Percentiles rank a stretch among this genome's conserved stretches.
phyloP scores from a whole-genome alignment of 2,888 invertebrate species.

The Rotaria socialis region DNA sequence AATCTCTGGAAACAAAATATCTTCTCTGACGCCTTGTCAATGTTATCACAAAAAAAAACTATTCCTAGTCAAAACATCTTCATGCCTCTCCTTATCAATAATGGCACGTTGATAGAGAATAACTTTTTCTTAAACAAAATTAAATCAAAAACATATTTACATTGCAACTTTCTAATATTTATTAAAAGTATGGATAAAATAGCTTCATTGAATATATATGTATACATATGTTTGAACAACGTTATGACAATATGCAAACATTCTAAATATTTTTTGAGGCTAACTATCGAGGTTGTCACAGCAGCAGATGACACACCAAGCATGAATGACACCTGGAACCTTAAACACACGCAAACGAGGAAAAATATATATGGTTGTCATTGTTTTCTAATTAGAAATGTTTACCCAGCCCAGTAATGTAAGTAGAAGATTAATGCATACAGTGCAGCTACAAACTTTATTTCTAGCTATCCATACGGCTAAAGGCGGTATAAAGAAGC shows the following conservation, averaged over 20 bases:
- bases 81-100: too few species aligned
- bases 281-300: constrained; percentile 9
- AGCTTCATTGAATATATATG: neutral
- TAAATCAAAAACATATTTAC: too few species aligned
- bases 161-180: too few species aligned
- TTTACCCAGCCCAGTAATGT: neutral
- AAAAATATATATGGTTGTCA: neutral
- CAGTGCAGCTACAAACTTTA: constrained; percentile 30
- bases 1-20: too few species aligned
- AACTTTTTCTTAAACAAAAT: too few species aligned
- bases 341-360: neutral
- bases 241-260: neutral
- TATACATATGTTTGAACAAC: neutral
- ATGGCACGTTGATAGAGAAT: too few species aligned
- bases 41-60: too few species aligned
- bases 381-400: neutral
- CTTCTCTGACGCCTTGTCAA: too few species aligned
- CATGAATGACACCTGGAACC: constrained; percentile 22
- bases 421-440: neutral
- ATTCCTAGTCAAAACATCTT: too few species aligned
- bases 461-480: constrained; percentile 19
- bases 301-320: constrained; percentile 11
- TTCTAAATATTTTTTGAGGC: neutral
- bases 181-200: neutral
- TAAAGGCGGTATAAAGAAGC: neutral